phyloP scores from a whole-genome alignment of 2,888 invertebrate species.

The Eupithecia centaureata region DNA sequence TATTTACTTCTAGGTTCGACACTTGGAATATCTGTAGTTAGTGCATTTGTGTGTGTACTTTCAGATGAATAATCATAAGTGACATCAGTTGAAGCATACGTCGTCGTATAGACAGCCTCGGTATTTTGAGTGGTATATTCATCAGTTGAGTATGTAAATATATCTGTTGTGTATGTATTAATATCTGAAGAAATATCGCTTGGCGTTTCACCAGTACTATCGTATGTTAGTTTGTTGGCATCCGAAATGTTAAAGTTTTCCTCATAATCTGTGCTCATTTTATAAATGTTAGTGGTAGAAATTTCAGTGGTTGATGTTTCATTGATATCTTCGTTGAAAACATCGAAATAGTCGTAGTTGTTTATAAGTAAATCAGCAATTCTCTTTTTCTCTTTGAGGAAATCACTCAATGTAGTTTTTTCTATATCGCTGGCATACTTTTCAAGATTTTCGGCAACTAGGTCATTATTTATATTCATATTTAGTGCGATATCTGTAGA shows the following conservation, averaged over 20 bases:
- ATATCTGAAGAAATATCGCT: neutral
- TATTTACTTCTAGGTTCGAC: neutral
- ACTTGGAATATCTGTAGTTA: neutral
- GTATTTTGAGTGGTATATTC: neutral
- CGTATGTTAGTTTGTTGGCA: slow-evolving; percentile 18
- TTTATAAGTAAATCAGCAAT: slow-evolving; percentile 18
- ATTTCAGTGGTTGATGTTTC: slow-evolving; percentile 4
- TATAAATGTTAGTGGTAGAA: slow-evolving; percentile 8
- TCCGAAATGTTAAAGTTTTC: slow-evolving; percentile 24
- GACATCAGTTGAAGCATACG: neutral
- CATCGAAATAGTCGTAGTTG: slow-evolving; percentile 8
- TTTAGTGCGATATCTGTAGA: slow-evolving; percentile 18
- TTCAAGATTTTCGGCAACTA: slow-evolving; percentile 36
- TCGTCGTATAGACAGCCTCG: neutral
- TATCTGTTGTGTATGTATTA: neutral
- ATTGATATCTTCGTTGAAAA: slow-evolving; percentile 8
- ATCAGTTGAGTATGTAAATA: neutral
- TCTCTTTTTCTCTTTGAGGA: slow-evolving; percentile 24
- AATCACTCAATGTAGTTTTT: slow-evolving; percentile 46
- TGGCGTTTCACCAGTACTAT: neutral
- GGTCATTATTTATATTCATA: slow-evolving; percentile 15
- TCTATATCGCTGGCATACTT: slow-evolving; percentile 38
- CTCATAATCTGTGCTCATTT: neutral
- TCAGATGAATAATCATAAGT: neutral
- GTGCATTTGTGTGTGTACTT: neutral